Evolutionary conservation across 2,888 invertebrate species (phyloP).

Genomic region (Maniola hyperantus): DNA sequence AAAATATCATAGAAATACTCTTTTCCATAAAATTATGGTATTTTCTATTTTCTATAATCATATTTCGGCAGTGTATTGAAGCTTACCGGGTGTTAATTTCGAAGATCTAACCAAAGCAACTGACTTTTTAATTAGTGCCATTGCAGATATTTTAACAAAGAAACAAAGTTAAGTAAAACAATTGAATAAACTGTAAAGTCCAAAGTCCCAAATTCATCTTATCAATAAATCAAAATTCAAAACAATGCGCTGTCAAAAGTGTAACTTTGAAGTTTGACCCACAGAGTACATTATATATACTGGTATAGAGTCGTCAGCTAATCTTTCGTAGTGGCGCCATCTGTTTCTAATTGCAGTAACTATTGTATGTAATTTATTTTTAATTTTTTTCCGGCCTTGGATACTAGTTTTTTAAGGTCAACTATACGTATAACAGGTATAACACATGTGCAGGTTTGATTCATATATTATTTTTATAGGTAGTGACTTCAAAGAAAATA

Average conservation of each 20-base stretch:
- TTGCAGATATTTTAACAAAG: background rate
- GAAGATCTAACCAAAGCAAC: slow-evolving; percentile 19
- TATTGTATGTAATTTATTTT: too few relatives aligned
- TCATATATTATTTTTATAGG: too few relatives aligned
- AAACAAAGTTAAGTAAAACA: background rate
- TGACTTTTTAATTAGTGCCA: slow-evolving; percentile 27
- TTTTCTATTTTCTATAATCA: background rate
- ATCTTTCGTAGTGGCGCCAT: too few relatives aligned
- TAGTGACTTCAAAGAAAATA: too few relatives aligned
- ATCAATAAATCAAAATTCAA: background rate
- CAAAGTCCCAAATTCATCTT: slow-evolving; percentile 16
- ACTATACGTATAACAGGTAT: too few relatives aligned
- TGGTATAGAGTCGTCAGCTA: too few relatives aligned
- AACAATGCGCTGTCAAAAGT: slow-evolving; percentile 12
- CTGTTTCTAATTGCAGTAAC: too few relatives aligned
- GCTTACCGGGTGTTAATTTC: slow-evolving; percentile 33
- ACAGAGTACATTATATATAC: too few relatives aligned
- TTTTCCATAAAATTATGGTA: background rate
- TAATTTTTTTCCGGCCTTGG: too few relatives aligned
- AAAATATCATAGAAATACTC: background rate
- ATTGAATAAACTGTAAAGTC: slow-evolving; percentile 12
- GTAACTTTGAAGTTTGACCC: too few relatives aligned
- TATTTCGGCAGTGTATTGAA: background rate
- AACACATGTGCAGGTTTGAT: too few relatives aligned
- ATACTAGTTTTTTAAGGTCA: too few relatives aligned